Evolutionary conservation across 2,888 invertebrate genomes (phyloP), one percentile per base, ranked within the genome.

Genomic region (Drosophila barbarae): DNA sequence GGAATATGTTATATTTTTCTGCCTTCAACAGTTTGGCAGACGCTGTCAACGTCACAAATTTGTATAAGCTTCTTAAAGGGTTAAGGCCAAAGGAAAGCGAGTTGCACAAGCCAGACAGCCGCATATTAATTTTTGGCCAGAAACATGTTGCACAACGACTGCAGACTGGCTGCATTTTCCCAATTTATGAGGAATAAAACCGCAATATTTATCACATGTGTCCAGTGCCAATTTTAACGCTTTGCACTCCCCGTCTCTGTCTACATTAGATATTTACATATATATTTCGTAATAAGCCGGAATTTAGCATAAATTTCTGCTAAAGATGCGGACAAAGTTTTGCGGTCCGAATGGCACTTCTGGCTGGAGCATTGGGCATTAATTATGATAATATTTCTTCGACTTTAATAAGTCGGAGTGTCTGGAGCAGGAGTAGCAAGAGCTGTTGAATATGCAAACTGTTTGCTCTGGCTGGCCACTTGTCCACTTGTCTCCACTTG

Each of bases 381-480:
- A 80, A 80, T 80, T 84, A 82, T 82, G 85, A 82, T 84, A 84
- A 79, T 84, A 82, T 77, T 80, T 79, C 77, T 68, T 59, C 60
- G 65, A 67, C 82, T 74, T 82, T 79, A 82, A 79, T 78, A 82
- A 78, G 69, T 60, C 72, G 66, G 58, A 61, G 59, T 21, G 7
- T 23, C 69, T 30, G 30, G 44, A 26, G 30, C n/a, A 9, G 50
- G n/a, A 28, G 15, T 23, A 15, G 18, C 23, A 23, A 23, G n/a
- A 69, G 46, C 66, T 59, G 68, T 73, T 76, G 66, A 82, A 76
- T 82, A 82, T 78, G 70, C 77, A 69, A 68, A 68, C 72, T 49
- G 56, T 68, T 71, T 57, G 49, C 60, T 10, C 23, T 23, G 42
- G 15, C 42, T 15, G 34, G 38, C 47, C 79, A 74, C 77, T 65